A percentile compares a stretch with the other conserved stretches of the same genome.
Evolutionary conservation across 53 echinoderm and acorn worm genomes (phyloP).

Genomic region (Echinarachnius parma): DNA sequence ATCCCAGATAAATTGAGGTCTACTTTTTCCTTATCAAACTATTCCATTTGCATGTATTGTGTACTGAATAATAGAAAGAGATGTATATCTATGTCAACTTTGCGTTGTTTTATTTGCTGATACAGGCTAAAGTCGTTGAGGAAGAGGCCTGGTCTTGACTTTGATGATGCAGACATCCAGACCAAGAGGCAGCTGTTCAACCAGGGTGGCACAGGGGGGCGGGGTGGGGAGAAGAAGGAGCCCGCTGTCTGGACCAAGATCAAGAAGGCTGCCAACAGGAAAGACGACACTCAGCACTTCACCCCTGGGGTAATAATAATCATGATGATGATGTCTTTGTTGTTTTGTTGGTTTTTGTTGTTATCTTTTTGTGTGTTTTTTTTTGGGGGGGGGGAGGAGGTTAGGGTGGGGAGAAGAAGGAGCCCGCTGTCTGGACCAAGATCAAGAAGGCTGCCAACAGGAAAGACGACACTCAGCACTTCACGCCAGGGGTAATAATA

Average conservation of each 20-base stretch:
- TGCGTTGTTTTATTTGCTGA: neutral
- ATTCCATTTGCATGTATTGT: neutral
- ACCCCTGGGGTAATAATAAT: conserved; percentile 45
- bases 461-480: conserved; percentile 46
- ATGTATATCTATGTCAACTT: too few relatives aligned
- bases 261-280: conserved; percentile 36
- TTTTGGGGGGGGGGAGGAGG: conserved; percentile 37
- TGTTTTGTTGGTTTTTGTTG: too few relatives aligned
- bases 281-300: conserved; percentile 46
- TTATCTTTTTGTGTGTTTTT: too few relatives aligned
- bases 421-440: conserved; percentile 36
- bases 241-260: conserved; percentile 41
- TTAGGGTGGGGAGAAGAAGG: conserved; percentile 19
- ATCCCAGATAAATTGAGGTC: too few relatives aligned
- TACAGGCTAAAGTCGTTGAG: conserved; percentile 12
- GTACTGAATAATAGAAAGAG: too few relatives aligned
- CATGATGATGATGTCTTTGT: too few relatives aligned
- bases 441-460: conserved; percentile 40
- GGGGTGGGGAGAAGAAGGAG: conserved; percentile 17
- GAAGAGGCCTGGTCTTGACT: conserved; percentile 14
- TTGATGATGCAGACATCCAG: conserved; percentile 32
- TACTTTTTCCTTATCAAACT: too few relatives aligned
- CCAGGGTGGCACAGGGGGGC: conserved; percentile 43
- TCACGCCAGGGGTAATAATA: conserved; percentile 45
- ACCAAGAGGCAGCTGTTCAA: conserved; percentile 28